Percentiles rank a stretch among this genome's conserved stretches.
phyloP scores from a whole-genome alignment of 2,797 vertebrate genomes.

The Sebastes cheni region DNA sequence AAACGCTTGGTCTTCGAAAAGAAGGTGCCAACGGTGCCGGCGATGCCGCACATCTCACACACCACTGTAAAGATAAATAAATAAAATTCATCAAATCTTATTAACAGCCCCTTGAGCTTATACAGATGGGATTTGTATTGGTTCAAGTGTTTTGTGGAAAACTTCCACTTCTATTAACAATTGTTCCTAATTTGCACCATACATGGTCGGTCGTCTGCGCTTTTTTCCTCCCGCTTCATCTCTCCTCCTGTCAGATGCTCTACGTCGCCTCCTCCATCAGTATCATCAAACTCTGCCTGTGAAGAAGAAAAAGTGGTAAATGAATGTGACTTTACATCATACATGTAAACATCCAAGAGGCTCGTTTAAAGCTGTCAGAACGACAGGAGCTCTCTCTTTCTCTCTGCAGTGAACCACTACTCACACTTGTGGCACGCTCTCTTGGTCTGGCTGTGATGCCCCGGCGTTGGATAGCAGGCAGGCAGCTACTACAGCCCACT shows the following conservation, averaged over 20 bases:
- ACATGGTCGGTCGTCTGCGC: constrained; percentile 82
- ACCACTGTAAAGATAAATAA: constrained; percentile 76
- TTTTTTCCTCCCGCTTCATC: background rate
- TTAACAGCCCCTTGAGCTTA: background rate
- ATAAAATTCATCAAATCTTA: background rate
- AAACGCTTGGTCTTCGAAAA: constrained; percentile 96
- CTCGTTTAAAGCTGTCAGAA: background rate
- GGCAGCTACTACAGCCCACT: constrained; percentile 58
- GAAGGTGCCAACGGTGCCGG: constrained; percentile 85
- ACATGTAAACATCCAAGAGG: background rate
- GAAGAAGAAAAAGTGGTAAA: background rate
- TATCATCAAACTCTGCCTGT: constrained; percentile 37
- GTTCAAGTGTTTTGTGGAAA: background rate
- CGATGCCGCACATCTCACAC: constrained; percentile 95
- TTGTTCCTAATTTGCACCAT: background rate
- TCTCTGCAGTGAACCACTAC: constrained; percentile 16
- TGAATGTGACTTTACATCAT: background rate
- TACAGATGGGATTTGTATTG: background rate
- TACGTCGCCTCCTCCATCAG: background rate
- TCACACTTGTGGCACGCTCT: constrained; percentile 44
- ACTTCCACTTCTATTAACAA: background rate
- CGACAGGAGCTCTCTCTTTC: background rate
- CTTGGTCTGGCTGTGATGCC: constrained; percentile 25
- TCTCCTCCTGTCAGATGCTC: background rate
- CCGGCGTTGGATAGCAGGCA: constrained; percentile 58